These are phyloP conservation scores for Drosophila infuscata DNA, from an alignment of 2,888 invertebrate genomes.

Conservation along the genomic window DNA sequence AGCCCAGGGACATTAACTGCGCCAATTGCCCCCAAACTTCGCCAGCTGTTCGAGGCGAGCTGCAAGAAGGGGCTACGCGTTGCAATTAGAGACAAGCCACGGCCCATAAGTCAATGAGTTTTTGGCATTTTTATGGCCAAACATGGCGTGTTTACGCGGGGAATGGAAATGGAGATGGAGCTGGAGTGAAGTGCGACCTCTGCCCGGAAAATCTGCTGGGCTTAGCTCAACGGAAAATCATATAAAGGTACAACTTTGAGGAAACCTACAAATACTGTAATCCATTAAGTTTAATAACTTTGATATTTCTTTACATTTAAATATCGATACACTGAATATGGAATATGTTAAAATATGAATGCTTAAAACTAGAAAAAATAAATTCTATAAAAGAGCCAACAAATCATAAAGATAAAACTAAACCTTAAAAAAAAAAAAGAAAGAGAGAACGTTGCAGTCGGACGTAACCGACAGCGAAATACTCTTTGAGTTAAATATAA, in stretches of 20 bases:
- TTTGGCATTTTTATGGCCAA: slow-evolving; percentile 81
- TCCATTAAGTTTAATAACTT: background rate
- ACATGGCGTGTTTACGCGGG: slow-evolving; percentile 10
- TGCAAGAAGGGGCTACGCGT: background rate
- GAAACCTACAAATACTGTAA: background rate
- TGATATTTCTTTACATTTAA: background rate
- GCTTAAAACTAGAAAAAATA: too few relatives aligned
- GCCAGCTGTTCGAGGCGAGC: slow-evolving; percentile 17
- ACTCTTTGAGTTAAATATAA: too few relatives aligned
- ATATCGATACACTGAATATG: background rate
- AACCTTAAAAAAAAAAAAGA: too few relatives aligned
- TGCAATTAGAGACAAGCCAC: slow-evolving; percentile 50
- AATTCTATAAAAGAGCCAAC: too few relatives aligned
- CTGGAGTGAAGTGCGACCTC: background rate
- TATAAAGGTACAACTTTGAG: background rate
- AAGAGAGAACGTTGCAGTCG: too few relatives aligned
- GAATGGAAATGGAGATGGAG: background rate
- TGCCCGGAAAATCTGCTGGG: background rate
- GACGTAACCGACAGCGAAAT: too few relatives aligned
- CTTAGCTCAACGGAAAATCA: background rate
- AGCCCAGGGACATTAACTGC: slow-evolving; percentile 50
- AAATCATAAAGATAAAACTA: too few relatives aligned
- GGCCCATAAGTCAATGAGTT: slow-evolving; percentile 82
- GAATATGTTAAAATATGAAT: background rate
- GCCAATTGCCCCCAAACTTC: slow-evolving; percentile 32